phyloP scores from a whole-genome alignment of 2,797 vertebrate genomes.

The Cyclopterus lumpus region DNA sequence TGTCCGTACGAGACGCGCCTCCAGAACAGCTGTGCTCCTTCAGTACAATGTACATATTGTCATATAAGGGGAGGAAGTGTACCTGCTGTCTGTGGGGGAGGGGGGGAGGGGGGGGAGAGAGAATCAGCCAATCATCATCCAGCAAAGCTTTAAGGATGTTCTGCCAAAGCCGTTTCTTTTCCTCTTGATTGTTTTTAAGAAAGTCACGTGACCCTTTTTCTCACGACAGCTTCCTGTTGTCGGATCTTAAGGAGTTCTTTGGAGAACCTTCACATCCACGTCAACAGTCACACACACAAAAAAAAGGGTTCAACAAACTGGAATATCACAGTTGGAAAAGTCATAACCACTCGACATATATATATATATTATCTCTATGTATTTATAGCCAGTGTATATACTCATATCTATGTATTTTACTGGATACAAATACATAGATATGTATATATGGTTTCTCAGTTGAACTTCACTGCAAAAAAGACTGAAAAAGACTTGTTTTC shows the following conservation, averaged over 20 bases:
- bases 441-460: conserved; percentile 61
- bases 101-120: conserved; percentile 33
- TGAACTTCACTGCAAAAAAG: conserved; percentile 78
- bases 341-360: conserved; percentile 72
- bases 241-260: conserved; percentile 49
- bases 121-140: conserved; percentile 75
- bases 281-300: conserved; percentile 42
- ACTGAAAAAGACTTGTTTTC: conserved; percentile 77
- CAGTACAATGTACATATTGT: conserved; percentile 65
- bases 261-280: conserved; percentile 60
- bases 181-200: conserved; percentile 33
- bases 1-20: conserved; percentile 20
- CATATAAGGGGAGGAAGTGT: conserved; percentile 57
- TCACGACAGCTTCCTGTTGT: too few species aligned
- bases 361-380: conserved; percentile 61
- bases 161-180: conserved; percentile 77
- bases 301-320: conserved; percentile 66
- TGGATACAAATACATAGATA: conserved; percentile 55
- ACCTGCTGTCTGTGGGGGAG: conserved; percentile 40
- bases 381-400: conserved; percentile 46
- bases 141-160: conserved; percentile 80
- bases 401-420: conserved; percentile 16
- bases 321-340: conserved; percentile 71
- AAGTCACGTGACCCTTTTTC: neutral
- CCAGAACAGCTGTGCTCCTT: conserved; percentile 54